Evolutionary conservation across 1,140 invertebrate genomes (phyloP), one percentile per base, ranked within the genome.

Genomic region (Pseudomyrmex flavicornis): DNA sequence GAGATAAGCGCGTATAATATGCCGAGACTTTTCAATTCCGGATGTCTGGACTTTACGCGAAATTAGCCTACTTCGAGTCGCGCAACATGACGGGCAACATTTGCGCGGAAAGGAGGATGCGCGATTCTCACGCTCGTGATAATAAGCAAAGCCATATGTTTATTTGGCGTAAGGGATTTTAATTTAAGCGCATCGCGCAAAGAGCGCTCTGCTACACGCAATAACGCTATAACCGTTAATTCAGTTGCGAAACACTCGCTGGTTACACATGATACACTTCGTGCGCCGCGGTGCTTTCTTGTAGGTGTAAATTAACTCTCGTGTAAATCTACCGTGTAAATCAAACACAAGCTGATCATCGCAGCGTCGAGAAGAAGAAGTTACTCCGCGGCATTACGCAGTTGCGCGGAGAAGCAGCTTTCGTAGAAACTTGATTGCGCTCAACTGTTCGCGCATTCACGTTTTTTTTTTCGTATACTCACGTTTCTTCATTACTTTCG

Each of bases 71-170:
- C 35, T 69, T 69, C 9, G 26, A 5, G 35, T 35, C 35, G 15
- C 12, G 44, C 12, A 48, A 58, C 44, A 10, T 12, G 50, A 5
- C 12, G 8, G 12, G 20, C 15, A 13, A n/a, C 20, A 52, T 80
- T 50, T 26, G 65, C 15, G 44, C 15, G 4, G 59, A 52, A 70
- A 59, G 44, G 35, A n/a, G 17, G 17, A 68, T 75, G 73, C 70
- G 72, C 84, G 77, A 85, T 86, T 89, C 84, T 82, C 84, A 82
- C 61, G 85, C 84, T 89, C 85, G 83, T 85, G 83, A 86, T 83
- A 84, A 87, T 89, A 86, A 88, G 84, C 85, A 85, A 87, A 83
- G 73, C 72, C 80, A 77, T 70, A 65, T 77, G 83, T 85, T 82
- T 89, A 73, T 87, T 84, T 74, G 73, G 52, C 85, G 77, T 88